Evolutionary conservation across 30 jellyfish, hydroid and myxozoan species (phyloP).

Genomic region (Morbakka virulenta): DNA sequence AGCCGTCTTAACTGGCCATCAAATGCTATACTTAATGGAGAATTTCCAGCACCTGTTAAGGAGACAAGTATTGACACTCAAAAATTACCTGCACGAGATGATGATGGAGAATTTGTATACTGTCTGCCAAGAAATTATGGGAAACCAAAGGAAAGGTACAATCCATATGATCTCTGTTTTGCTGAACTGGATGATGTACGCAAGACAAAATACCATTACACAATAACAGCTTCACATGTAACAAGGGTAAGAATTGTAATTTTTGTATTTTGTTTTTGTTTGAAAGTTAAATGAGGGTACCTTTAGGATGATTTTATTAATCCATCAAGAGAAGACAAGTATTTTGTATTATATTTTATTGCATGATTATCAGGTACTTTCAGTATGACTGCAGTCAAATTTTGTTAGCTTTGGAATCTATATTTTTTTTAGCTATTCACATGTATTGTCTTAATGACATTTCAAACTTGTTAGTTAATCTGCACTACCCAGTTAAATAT

Average conservation of each 20-base stretch:
- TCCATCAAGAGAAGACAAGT: no score
- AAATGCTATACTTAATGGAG: constrained; percentile 65
- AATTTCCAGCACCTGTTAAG: constrained; percentile 22
- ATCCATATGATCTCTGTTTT: constrained; percentile 67
- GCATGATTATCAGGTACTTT: no score
- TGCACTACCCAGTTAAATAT: no score
- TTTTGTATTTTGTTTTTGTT: not conserved
- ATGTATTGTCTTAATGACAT: no score
- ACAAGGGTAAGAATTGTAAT: constrained; percentile 53
- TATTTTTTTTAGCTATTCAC: no score
- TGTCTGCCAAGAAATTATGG: constrained; percentile 41
- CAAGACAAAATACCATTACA: constrained; percentile 17
- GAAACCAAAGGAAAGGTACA: constrained; percentile 40
- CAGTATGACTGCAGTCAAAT: no score
- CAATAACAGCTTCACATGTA: constrained; percentile 74
- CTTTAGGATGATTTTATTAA: no score
- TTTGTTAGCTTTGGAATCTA: no score
- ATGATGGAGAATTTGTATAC: constrained; percentile 82
- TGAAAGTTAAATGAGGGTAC: no score
- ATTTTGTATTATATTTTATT: no score
- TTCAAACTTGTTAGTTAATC: no score
- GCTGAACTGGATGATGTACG: constrained; percentile 15
- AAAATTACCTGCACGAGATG: constrained; percentile 8
- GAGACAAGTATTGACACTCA: constrained; percentile 55
- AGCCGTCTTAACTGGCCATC: constrained; percentile 69